Conservation (phyloP, 2,888 invertebrate species). For the Philaethria dido region DNA sequence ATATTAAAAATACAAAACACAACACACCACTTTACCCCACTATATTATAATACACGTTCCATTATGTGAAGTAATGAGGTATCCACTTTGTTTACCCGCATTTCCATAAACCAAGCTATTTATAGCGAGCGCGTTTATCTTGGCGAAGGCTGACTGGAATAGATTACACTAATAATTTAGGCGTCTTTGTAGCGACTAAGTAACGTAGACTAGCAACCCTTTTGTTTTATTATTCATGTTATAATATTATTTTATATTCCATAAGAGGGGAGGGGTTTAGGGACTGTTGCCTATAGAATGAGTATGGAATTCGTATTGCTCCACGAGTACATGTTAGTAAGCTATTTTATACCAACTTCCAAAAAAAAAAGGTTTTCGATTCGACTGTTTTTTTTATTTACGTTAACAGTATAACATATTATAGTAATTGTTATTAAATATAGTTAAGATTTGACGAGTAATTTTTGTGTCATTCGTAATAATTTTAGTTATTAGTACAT, state of each 20-base stretch:
- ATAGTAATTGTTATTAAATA: no score
- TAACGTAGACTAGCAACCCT: background rate
- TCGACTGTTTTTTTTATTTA: no score
- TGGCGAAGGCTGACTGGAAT: constrained; percentile 11
- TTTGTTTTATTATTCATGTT: constrained; percentile 1
- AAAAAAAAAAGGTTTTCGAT: no score
- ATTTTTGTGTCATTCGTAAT: no score
- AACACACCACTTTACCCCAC: background rate
- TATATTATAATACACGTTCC: background rate
- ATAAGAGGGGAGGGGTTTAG: no score
- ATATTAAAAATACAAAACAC: no score
- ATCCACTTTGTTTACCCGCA: constrained; percentile 19
- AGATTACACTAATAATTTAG: constrained; percentile 16
- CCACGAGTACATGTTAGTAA: background rate
- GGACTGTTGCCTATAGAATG: background rate
- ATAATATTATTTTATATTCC: background rate
- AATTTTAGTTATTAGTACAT: no score
- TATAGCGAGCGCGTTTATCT: constrained; percentile 21
- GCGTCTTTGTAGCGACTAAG: constrained; percentile 3
- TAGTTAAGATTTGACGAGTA: no score
- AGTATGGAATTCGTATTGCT: background rate
- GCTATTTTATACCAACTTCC: no score
- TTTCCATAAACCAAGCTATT: constrained; percentile 24
- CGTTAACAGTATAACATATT: no score
- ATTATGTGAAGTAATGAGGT: constrained; percentile 7